These are phyloP conservation scores for Todus mexicanus DNA, from an alignment of 2,797 vertebrate species.

Conservation along the genomic window DNA sequence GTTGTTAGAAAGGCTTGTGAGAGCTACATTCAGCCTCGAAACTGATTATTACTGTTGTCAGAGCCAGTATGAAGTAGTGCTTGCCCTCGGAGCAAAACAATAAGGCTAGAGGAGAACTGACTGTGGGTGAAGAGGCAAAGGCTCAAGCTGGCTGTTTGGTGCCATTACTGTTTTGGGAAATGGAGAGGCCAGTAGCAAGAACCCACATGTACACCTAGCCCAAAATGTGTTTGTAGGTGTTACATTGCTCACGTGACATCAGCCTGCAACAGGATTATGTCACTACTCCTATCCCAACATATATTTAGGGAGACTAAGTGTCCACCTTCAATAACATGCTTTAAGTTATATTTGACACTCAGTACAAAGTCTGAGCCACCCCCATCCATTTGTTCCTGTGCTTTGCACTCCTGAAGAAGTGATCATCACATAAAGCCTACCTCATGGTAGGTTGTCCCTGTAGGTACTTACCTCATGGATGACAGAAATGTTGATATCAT, in stretches of 20 bases:
- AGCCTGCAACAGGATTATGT: background rate
- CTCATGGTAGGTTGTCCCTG: background rate
- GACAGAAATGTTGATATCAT: background rate
- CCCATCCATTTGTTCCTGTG: background rate
- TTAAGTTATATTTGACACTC: background rate
- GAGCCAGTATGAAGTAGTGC: background rate
- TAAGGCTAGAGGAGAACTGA: background rate
- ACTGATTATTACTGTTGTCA: background rate
- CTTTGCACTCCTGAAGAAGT: background rate
- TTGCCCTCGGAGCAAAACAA: background rate
- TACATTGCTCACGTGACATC: accelerated
- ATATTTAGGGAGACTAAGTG: background rate
- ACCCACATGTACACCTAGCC: too few species aligned
- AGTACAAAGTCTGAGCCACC: background rate
- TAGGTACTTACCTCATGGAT: background rate
- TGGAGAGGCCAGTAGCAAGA: background rate
- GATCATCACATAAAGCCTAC: background rate
- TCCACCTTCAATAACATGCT: background rate
- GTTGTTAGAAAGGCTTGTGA: background rate
- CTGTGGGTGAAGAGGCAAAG: background rate
- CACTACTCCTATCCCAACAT: background rate
- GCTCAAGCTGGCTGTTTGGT: background rate
- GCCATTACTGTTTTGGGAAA: background rate
- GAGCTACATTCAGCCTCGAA: background rate
- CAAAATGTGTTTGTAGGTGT: background rate